These are phyloP conservation scores for Phaenicophaeus curvirostris DNA, from an alignment of 2,797 vertebrate genomes.

Conservation along the genomic window DNA sequence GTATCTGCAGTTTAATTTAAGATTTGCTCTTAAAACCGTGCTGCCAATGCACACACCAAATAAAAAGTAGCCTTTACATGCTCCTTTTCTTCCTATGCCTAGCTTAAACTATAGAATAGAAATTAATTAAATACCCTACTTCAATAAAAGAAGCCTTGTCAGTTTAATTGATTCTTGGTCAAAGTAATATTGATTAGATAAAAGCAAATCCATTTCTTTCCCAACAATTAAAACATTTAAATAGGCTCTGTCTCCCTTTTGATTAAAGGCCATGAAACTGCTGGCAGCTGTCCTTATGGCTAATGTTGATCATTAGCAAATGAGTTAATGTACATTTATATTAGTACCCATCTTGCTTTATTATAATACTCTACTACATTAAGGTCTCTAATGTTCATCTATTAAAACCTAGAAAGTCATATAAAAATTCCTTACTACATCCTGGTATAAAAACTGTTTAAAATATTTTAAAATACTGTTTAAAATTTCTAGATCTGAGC, in stretches of 20 bases:
- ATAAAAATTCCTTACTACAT: neutral
- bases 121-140: conserved; percentile 78
- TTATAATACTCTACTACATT: conserved; percentile 38
- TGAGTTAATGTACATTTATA: conserved; percentile 71
- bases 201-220: conserved; percentile 80
- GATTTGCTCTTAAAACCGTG: neutral
- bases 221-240: conserved; percentile 81
- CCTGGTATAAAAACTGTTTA: neutral
- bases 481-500: neutral
- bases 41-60: neutral
- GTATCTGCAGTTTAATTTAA: conserved; percentile 2
- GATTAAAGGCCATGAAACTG: conserved; percentile 62
- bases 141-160: conserved; percentile 69
- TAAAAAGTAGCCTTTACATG: neutral
- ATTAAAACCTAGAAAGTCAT: conserved; percentile 14
- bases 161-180: conserved; percentile 80
- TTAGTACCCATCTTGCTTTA: conserved; percentile 52
- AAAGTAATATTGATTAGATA: conserved; percentile 82
- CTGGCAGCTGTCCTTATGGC: conserved; percentile 55
- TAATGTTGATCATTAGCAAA: conserved; percentile 74
- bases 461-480: neutral
- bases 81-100: conserved; percentile 4
- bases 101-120: conserved; percentile 57
- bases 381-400: neutral
- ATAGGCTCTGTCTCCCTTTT: conserved; percentile 68